Conservation (phyloP, 2,888 invertebrate species). For the Lasius fuliginosus region DNA sequence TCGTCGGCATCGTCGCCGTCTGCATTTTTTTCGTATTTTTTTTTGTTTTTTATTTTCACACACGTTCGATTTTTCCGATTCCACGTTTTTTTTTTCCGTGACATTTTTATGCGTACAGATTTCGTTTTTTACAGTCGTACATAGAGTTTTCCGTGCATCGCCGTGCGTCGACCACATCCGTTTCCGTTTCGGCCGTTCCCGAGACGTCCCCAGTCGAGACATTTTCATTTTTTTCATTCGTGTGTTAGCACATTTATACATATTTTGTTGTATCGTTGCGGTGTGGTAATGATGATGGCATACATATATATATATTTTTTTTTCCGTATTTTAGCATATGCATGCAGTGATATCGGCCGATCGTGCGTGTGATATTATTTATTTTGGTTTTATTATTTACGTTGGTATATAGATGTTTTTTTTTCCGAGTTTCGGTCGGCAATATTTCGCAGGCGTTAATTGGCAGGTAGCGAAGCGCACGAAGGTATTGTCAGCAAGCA, state of each 20-base stretch:
- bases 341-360: constrained; percentile 76
- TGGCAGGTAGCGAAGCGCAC: constrained; percentile 86
- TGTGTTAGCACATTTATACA: constrained; percentile 44
- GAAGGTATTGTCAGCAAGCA: constrained; percentile 85
- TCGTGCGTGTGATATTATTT: constrained; percentile 67
- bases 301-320: constrained; percentile 24
- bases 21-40: constrained; percentile 72
- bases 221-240: constrained; percentile 19
- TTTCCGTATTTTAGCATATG: constrained; percentile 62
- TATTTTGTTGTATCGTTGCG: constrained; percentile 55
- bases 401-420: constrained; percentile 50
- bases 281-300: constrained; percentile 35
- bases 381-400: constrained; percentile 59
- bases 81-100: constrained; percentile 65
- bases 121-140: constrained; percentile 43
- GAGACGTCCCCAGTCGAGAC: constrained; percentile 52
- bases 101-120: constrained; percentile 58
- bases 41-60: constrained; percentile 60
- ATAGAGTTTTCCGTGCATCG: constrained; percentile 47
- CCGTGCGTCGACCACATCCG: constrained; percentile 59
- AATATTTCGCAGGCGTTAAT: constrained; percentile 84
- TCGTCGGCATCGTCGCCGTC: constrained; percentile 84
- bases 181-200: constrained; percentile 46
- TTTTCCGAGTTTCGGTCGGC: constrained; percentile 72
- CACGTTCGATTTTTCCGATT: constrained; percentile 55